Percentiles rank a stretch among this genome's conserved stretches.
phyloP scores from a whole-genome alignment of 2,797 vertebrate genomes.

The Triplophysa bombifrons region DNA sequence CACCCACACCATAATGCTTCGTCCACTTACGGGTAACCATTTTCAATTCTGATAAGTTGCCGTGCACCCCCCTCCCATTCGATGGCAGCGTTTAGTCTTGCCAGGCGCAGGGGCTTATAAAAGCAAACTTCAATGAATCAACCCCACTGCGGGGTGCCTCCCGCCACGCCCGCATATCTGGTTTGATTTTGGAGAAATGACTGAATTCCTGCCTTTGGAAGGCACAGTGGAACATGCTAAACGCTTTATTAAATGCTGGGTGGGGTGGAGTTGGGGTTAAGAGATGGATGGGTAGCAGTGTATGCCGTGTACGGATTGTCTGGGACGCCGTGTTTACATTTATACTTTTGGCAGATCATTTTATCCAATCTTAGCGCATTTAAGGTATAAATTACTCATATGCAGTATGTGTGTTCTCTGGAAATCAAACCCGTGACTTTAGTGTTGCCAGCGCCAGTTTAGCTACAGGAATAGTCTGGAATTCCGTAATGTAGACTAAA shows the following conservation, averaged over 20 bases:
- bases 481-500: slow-evolving; percentile 39
- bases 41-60: slow-evolving; percentile 52
- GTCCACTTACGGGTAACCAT: slow-evolving; percentile 25
- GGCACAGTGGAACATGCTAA: slow-evolving; percentile 61
- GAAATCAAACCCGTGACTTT: neutral
- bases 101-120: slow-evolving; percentile 75
- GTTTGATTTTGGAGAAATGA: slow-evolving; percentile 72
- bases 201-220: slow-evolving; percentile 68
- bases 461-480: slow-evolving; percentile 28
- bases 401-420: neutral
- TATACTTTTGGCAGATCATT: neutral
- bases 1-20: slow-evolving; percentile 18
- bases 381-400: neutral
- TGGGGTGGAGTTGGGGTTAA: slow-evolving; percentile 59
- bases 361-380: neutral
- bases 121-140: slow-evolving; percentile 77
- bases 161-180: slow-evolving; percentile 65
- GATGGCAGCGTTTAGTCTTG: slow-evolving; percentile 53
- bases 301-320: slow-evolving; percentile 40
- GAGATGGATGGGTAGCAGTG: slow-evolving; percentile 38
- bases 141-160: slow-evolving; percentile 70
- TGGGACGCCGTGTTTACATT: slow-evolving; percentile 22
- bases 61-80: neutral
- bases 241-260: slow-evolving; percentile 69
- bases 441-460: neutral